Conservation (phyloP, 1,140 invertebrate species). For the Cyrtorhinus lividipennis region DNA sequence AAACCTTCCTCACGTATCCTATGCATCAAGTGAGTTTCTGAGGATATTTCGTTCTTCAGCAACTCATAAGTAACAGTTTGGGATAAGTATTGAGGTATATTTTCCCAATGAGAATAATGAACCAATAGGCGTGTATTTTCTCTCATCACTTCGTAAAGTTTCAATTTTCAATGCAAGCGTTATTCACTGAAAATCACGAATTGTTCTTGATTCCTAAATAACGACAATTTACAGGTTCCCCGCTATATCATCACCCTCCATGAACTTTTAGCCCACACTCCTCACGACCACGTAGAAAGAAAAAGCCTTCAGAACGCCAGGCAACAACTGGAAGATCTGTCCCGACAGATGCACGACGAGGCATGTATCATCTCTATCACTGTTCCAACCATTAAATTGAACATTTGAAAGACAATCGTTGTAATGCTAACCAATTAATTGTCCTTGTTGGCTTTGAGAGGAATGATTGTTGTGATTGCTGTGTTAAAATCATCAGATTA, state of each 20-base stretch:
- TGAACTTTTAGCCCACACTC: constrained; percentile 80
- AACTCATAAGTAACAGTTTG: neutral
- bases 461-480: too few species aligned
- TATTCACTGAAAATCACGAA: too few species aligned
- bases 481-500: too few species aligned
- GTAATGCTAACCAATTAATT: too few species aligned
- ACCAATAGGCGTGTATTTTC: too few species aligned
- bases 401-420: neutral
- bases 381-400: too few species aligned
- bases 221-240: constrained; percentile 69
- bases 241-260: constrained; percentile 85
- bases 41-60: too few species aligned
- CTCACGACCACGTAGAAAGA: constrained; percentile 87
- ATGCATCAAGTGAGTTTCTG: constrained; percentile 90
- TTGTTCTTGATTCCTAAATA: too few species aligned
- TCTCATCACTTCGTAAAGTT: too few species aligned
- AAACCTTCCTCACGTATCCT: constrained; percentile 84
- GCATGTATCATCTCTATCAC: constrained; percentile 33
- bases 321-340: constrained; percentile 77
- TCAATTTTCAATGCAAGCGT: too few species aligned
- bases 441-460: too few species aligned
- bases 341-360: constrained; percentile 71
- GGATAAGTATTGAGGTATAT: neutral
- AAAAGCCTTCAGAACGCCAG: constrained; percentile 77
- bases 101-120: too few species aligned